Evolutionary conservation across 2,888 invertebrate genomes (phyloP).

Genomic region (Catocala sponsa): DNA sequence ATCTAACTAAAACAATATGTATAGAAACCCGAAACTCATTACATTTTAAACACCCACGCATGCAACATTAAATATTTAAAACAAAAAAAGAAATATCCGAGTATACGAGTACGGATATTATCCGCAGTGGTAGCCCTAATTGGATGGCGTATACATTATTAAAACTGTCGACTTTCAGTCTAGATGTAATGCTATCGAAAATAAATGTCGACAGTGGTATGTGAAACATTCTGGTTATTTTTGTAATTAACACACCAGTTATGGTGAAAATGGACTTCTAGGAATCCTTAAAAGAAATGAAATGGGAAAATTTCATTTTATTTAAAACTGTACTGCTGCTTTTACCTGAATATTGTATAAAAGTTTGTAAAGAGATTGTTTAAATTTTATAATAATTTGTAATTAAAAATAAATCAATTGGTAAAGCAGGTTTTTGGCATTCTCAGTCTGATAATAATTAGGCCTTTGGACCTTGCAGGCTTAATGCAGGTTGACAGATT

Average conservation of each 20-base stretch:
- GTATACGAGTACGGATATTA: conserved; percentile 35
- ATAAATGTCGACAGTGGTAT: conserved; percentile 35
- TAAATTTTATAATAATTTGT: too few relatives aligned
- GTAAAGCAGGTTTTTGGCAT: too few relatives aligned
- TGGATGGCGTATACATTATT: conserved; percentile 52
- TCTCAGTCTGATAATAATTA: too few relatives aligned
- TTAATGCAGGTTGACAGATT: too few relatives aligned
- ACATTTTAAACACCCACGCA: conserved; percentile 19
- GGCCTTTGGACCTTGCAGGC: too few relatives aligned
- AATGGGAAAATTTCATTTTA: background rate
- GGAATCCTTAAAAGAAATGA: conserved; percentile 18
- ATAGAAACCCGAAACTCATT: conserved; percentile 16
- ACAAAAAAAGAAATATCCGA: conserved; percentile 39
- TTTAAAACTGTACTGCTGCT: background rate
- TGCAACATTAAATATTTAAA: conserved; percentile 37
- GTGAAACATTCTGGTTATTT: conserved; percentile 33
- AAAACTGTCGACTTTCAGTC: conserved; percentile 58
- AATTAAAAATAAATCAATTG: too few relatives aligned
- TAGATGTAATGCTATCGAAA: conserved; percentile 46
- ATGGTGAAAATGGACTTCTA: conserved; percentile 28
- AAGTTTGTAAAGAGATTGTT: too few relatives aligned
- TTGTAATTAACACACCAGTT: conserved; percentile 40
- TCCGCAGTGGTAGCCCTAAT: conserved; percentile 47
- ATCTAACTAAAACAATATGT: conserved; percentile 12
- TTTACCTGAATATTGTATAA: background rate